Evolutionary conservation across 2,888 invertebrate genomes (phyloP), one percentile per base, ranked within the genome.

Genomic region (Nymphalis urticae): DNA sequence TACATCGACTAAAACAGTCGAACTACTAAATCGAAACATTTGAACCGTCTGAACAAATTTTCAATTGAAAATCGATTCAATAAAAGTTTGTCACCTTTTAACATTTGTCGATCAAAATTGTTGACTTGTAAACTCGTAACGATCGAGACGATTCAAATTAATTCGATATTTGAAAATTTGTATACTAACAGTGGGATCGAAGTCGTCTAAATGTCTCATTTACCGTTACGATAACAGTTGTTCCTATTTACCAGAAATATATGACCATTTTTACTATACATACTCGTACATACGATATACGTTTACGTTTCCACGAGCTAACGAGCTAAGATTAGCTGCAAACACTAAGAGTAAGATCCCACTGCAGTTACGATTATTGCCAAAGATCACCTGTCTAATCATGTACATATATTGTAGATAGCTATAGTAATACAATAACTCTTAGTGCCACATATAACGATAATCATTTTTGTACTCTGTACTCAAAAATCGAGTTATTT

Each of bases 371-470:
- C 36, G 75, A 80, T 71, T 78, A 80, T 85, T 89, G 89, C 89
- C 90, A 89, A 89, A 78, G 75, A 77, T 17, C 48, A 70, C 77
- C 79, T 77, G 82, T 82, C 78, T 80, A 80, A 79, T 79, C 70
- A 66, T 89, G 88, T 89, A 90, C 73, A 90, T 89, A 88, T 76
- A 77, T 78, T 88, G 85, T 88, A 87, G 86, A 79, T 85, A 87
- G 78, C 62, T 75, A 69, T 78, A 78, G 78, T 70, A 73, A 85
- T 74, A 75, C 73, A 72, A 76, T 72, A 71, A 75, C 71, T 76
- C 76, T 66, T 88, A 87, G 86, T 85, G 85, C 82, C 83, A 86
- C 82, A 78, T 83, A 68, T 69, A 65, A 82, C 79, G 80, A 82
- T 82, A 81, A 85, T 81, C 82, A 75, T 82, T 87, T 88, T 88